Conservation (phyloP, 2,888 invertebrate genomes). For the Meta bourneti region DNA sequence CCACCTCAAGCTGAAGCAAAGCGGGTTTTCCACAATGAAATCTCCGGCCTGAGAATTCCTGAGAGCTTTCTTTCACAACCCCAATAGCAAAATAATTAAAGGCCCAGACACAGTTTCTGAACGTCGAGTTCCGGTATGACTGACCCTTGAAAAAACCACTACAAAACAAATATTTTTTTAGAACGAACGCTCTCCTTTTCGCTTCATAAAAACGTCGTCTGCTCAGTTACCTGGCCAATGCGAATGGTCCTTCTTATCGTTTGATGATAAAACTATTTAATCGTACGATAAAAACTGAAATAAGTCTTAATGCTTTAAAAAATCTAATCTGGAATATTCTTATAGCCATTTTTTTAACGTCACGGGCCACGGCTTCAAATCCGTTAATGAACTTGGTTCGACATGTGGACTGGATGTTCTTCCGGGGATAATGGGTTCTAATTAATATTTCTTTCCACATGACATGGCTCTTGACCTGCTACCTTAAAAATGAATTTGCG, state of each 20-base stretch:
- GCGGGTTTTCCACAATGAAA: neutral
- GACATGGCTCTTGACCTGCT: too few species aligned
- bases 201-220: neutral
- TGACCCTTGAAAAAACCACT: neutral
- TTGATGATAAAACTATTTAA: too few species aligned
- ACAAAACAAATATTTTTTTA: neutral
- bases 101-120: neutral
- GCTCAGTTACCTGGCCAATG: too few species aligned
- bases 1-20: too few species aligned
- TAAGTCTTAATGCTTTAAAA: too few species aligned
- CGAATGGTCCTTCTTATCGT: too few species aligned
- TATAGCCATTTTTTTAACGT: neutral
- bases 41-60: neutral
- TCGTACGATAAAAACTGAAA: too few species aligned
- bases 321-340: neutral
- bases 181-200: neutral
- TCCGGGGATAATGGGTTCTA: neutral
- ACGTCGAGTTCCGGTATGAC: neutral
- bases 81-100: neutral
- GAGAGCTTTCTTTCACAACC: neutral
- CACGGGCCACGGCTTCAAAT: neutral
- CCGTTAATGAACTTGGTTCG: neutral
- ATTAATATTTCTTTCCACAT: neutral
- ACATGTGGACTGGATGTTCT: neutral
- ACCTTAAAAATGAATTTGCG: too few species aligned